Base-by-base conservation (phyloP, 2,113 vertebrate species). In the Python bivittatus region DNA sequence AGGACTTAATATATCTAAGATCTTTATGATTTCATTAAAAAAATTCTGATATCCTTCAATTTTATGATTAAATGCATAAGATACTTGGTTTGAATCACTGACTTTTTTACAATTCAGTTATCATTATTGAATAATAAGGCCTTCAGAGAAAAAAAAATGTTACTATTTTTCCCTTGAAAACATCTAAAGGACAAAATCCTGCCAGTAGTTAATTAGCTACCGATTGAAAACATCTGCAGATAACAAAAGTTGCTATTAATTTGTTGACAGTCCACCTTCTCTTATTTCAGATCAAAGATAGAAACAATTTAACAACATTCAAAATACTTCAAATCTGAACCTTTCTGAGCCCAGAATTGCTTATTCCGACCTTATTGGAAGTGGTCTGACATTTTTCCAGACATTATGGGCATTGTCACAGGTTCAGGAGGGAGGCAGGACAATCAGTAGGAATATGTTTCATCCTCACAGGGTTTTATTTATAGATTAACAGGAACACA, bases 1-100 rank as follows among this genome's bases (percentile, higher is more conserved):
- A 58, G 13, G 22, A 42, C 17, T 60, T 44, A n/a, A 79, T 60
- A 25, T 22, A 33, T 25, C 25, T 88, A 23, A 90, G 11, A 48
- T 4, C 8, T 48, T 27, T 86, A 57, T 2, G 42, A 25, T 44
- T 83, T 89, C 7, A n/a, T 83, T 22, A 58, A 89, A 92, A 20
- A 44, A 68, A 42, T 17, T n/a, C 15, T 33, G 5, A 8, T n/a
- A 13, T 48, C 5, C 20, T 53, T 33, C 48, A 54, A n/a, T 61
- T 88, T 23, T 93, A 48, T n/a, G 23, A 42, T 58, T 84, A 93
- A 88, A 88, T 84, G 29, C 57, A 84, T 29, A 64, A 88, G 48
- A 33, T 57, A 88, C 54, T 86, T 91, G 86, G 68, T 91, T 33
- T 88, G n/a, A 44, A 44, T 88, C 88, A 91, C 53, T 58, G 58